These are phyloP conservation scores for Nymphicus hollandicus DNA, from an alignment of 2,113 vertebrate genomes.

Conservation along the genomic window DNA sequence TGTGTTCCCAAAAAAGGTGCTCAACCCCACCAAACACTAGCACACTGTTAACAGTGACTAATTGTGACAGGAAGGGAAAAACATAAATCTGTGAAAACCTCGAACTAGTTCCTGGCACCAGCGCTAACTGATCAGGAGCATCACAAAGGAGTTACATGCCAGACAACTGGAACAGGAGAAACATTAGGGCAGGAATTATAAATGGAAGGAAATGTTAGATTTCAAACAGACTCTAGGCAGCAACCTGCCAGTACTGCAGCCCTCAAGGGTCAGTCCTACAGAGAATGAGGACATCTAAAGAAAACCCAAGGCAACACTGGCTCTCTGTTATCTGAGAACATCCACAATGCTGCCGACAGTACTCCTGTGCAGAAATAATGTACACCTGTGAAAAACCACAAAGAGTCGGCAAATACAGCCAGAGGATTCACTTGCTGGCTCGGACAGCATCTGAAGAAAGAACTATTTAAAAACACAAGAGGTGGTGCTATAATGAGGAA, in stretches of 20 bases:
- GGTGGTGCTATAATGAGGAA: slow-evolving; percentile 68
- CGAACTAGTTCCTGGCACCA: background rate
- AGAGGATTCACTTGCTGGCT: slow-evolving; percentile 20
- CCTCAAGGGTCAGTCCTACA: slow-evolving; percentile 56
- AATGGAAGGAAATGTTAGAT: slow-evolving; percentile 49
- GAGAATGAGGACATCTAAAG: slow-evolving; percentile 61
- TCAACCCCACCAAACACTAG: background rate
- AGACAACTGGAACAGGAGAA: slow-evolving; percentile 52
- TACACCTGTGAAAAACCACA: slow-evolving; percentile 49
- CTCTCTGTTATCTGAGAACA: slow-evolving; percentile 51
- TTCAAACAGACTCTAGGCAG: slow-evolving; percentile 52
- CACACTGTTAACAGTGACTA: background rate
- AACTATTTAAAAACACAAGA: slow-evolving; percentile 68
- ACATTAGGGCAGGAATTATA: slow-evolving; percentile 61
- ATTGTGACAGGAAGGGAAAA: background rate
- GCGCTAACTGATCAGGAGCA: background rate
- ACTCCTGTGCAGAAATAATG: slow-evolving; percentile 41
- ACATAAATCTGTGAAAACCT: background rate
- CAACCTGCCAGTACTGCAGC: slow-evolving; percentile 35
- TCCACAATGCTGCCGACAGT: slow-evolving; percentile 40
- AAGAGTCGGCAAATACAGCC: slow-evolving; percentile 31
- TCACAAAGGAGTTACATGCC: slow-evolving; percentile 21
- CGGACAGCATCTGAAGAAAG: slow-evolving; percentile 42
- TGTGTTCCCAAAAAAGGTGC: background rate
- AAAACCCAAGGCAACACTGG: slow-evolving; percentile 44